Percentiles rank a stretch among this genome's conserved stretches.
Conservation (phyloP, 2,888 invertebrate genomes). For the Physocephala rufipes region DNA sequence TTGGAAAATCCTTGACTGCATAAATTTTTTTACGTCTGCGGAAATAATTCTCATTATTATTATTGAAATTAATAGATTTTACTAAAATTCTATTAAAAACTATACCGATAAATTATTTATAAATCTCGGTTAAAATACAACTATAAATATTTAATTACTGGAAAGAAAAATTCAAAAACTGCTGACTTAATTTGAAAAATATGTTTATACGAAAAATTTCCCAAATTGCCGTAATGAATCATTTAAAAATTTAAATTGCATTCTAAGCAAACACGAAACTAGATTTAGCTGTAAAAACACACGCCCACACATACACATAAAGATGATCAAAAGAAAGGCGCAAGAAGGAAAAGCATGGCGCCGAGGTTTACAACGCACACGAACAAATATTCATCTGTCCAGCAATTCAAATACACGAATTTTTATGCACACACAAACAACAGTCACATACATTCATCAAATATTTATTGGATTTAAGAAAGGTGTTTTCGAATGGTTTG, state of each 20-base stretch:
- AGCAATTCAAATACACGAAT: not conserved
- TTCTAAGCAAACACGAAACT: constrained; percentile 12
- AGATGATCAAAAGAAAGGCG: too few species aligned
- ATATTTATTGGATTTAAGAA: not conserved
- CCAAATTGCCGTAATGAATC: constrained; percentile 17
- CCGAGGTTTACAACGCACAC: too few species aligned
- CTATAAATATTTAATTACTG: too few species aligned
- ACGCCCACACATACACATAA: not conserved
- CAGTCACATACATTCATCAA: not conserved
- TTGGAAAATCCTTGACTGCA: not conserved
- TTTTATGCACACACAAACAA: not conserved
- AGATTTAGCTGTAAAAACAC: not conserved
- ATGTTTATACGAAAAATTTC: not conserved
- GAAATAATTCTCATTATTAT: too few species aligned
- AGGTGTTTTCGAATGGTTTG: too few species aligned
- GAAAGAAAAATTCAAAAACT: too few species aligned
- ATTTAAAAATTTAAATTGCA: constrained; percentile 27
- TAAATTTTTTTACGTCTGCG: too few species aligned
- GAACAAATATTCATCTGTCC: not conserved
- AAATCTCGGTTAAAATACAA: too few species aligned
- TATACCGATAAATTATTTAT: too few species aligned
- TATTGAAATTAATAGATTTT: too few species aligned
- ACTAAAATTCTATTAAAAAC: too few species aligned
- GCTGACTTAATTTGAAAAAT: not conserved
- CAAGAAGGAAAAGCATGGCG: too few species aligned